Evolutionary conservation across 2,888 invertebrate genomes (phyloP), one percentile per base, ranked within the genome.

Genomic region (Aricia artaxerxes): DNA sequence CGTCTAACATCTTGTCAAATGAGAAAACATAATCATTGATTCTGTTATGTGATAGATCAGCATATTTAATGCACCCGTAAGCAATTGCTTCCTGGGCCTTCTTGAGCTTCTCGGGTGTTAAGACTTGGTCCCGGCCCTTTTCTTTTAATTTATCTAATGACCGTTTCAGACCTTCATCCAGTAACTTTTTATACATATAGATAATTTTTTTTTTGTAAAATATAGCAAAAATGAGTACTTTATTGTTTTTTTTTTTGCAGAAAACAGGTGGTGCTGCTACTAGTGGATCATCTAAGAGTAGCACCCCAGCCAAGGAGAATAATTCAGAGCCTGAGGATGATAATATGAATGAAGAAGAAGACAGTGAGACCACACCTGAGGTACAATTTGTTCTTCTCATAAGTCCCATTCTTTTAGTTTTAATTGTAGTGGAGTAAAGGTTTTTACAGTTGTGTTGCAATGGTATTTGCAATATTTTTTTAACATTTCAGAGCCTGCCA

Each of bases 1-100:
- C 99, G 87, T 99, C 99, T 82, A 99, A 95, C 99, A 99, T 99
- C 95, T 98, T 98, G 87, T 99, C 99, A 91, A 99, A 99, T 0
- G 99, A 99, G 92, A 99, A 99, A 1, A 99, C 96, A 88, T 99
- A 99, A 88, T 99, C 99, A 88, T 98, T 97, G 80, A 96, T 96
- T 81, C 99, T 96, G 89, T 99, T 99, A 87, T 99, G 99, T 16
- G 97, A 97, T 77, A 99, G 95, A 95, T 99, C 99, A 4, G 99
- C 97, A 90, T 99, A 99, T 90, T 99, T 99, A 80, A 99, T 99
- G 88, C 99, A 99, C 4, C 99, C 99, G 90, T 99, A 99, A 0
- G 99, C 99, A 0, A 99, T 96, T 0, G 99, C 97, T 92, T 98
- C 97, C 90, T 98, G 97, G 0, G 99, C 99, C 77, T 94, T 91